These are phyloP conservation scores for Barypeithes pellucidus DNA, from an alignment of 2,888 invertebrate species.

Conservation along the genomic window DNA sequence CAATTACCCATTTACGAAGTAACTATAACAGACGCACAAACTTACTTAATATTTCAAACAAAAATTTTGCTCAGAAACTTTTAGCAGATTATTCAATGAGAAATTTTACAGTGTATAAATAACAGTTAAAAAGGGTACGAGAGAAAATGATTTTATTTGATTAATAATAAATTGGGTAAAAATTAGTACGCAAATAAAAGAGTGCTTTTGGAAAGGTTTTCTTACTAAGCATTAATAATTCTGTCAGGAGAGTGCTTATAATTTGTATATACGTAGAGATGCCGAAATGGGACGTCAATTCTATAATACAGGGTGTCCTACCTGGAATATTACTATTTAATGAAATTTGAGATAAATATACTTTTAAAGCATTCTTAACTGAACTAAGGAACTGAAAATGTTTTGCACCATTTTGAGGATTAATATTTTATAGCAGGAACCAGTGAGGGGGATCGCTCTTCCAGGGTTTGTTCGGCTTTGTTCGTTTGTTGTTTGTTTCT, in stretches of 20 bases:
- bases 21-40: not conserved
- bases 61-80: not conserved
- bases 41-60: not conserved
- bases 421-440: no score
- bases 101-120: constrained; percentile 5
- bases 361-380: no score
- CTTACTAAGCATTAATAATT: constrained; percentile 6
- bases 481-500: no score
- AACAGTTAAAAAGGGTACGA: constrained; percentile 10
- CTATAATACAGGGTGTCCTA: not conserved
- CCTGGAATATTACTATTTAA: no score
- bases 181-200: constrained; percentile 8
- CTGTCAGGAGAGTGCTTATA: not conserved
- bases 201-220: not conserved
- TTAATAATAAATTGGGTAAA: constrained; percentile 6
- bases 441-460: no score
- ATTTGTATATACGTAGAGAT: not conserved
- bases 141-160: constrained; percentile 14
- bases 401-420: no score
- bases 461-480: no score
- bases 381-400: no score
- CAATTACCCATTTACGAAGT: no score
- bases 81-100: not conserved
- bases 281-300: not conserved
- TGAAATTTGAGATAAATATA: no score